Base-by-base conservation (phyloP, 1,140 invertebrate species). In the Arctopsyche grandis region DNA sequence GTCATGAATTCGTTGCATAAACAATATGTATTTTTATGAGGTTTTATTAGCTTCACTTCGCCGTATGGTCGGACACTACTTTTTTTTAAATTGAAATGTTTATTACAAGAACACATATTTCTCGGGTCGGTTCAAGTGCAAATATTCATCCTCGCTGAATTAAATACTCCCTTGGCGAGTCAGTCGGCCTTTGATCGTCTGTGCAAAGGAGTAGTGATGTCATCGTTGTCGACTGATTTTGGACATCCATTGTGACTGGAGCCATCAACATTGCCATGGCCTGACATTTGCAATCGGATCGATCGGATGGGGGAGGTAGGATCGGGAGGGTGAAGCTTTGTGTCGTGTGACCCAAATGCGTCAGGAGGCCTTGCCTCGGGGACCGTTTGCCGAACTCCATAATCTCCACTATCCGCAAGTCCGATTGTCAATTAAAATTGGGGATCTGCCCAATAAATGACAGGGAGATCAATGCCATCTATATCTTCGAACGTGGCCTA, bases 261-360 rank as follows among this genome's bases (percentile, higher is more conserved):
- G 16, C 48, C 48, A 52, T 52, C 48, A 16, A 52, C 48, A 52
- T 52, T 52, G n/a, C n/a, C n/a, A n/a, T n/a, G 48, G 48, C 48
- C 48, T 66, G 63, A 66, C 63, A 66, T 66, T 66, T 66, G 63
- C 24, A 22, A 66, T 66, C 63, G 63, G 63, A 66, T 66, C 63
- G 63, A 66, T 66, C 9, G 24, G 63, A 22, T 3, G 12, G 10
- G 22, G 63, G 63, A 22, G 1, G 12, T 38, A 7, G 29, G 29
- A 38, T 38, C n/a, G n/a, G 24, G 63, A 14, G 10, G 12, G 10
- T 66, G 63, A 22, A 52, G 12, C 16, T 14, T 52, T 52, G 48
- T 52, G 63, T 9, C 9, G 21, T 22, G 63, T 66, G 63, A 66
- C 63, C 63, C 63, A 66, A 66, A 66, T 66, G 63, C 63, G 63